These are phyloP conservation scores for Oxyteleia sp. DNA, from an alignment of 2,888 invertebrate genomes.

Conservation along the genomic window DNA sequence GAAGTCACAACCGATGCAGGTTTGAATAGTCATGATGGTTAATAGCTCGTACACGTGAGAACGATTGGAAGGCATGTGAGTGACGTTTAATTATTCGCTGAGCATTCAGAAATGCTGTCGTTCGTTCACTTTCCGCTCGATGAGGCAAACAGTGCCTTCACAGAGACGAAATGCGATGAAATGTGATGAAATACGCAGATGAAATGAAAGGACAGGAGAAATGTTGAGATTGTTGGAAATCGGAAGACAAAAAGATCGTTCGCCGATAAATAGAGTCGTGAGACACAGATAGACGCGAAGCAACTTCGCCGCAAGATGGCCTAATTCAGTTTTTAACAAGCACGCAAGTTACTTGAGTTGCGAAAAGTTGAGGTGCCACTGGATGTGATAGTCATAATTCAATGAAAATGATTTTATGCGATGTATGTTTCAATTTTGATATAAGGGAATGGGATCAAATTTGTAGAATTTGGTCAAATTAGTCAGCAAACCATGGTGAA, in stretches of 20 bases:
- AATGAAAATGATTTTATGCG: neutral
- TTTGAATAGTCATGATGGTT: too few species aligned
- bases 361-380: neutral
- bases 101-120: too few species aligned
- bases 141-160: too few species aligned
- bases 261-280: conserved; percentile 5
- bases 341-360: neutral
- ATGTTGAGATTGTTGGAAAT: conserved; percentile 37
- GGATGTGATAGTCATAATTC: neutral
- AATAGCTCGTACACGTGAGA: too few species aligned
- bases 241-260: conserved; percentile 35
- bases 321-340: neutral
- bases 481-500: too few species aligned
- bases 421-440: too few species aligned
- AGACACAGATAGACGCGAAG: conserved; percentile 1
- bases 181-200: conserved; percentile 50
- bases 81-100: too few species aligned
- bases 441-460: too few species aligned
- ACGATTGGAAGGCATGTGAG: too few species aligned
- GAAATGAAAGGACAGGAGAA: conserved; percentile 48
- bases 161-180: conserved; percentile 64
- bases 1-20: too few species aligned
- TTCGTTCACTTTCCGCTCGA: too few species aligned
- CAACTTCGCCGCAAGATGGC: conserved; percentile 13
- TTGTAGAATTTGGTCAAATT: too few species aligned